Evolutionary conservation across 2,113 vertebrate species (phyloP).

Genomic region (Catharus bicknelli): DNA sequence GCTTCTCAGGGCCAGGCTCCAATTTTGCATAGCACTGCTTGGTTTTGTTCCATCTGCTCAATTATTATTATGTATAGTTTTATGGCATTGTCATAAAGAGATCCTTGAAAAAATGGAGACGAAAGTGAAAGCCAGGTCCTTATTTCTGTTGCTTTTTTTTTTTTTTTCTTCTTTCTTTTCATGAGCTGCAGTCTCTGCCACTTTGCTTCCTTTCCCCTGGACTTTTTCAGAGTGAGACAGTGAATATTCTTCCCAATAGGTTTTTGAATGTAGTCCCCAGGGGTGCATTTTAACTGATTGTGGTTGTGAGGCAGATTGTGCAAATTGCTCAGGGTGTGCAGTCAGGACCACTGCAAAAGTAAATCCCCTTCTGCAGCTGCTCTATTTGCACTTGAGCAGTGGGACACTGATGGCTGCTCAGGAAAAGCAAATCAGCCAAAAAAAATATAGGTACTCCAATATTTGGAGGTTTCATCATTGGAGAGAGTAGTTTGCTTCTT

Average conservation of each 20-base stretch:
- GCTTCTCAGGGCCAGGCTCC: slow-evolving; percentile 16
- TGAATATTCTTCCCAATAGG: slow-evolving; percentile 35
- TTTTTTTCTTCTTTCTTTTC: not conserved
- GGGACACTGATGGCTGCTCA: not conserved
- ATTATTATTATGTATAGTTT: not conserved
- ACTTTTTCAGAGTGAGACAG: slow-evolving; percentile 4
- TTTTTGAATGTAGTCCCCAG: slow-evolving; percentile 37
- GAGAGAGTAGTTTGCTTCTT: not conserved
- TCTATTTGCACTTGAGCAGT: slow-evolving; percentile 59
- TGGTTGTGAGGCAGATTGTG: slow-evolving; percentile 61
- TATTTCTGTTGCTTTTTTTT: not conserved
- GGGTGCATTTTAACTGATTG: slow-evolving; percentile 30
- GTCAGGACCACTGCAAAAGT: slow-evolving; percentile 39
- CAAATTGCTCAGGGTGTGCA: slow-evolving; percentile 48
- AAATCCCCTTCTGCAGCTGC: slow-evolving; percentile 50
- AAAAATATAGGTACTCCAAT: not conserved
- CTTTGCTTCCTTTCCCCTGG: not conserved
- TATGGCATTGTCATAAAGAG: not conserved
- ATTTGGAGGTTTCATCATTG: not conserved
- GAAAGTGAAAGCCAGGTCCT: not conserved
- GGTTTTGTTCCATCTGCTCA: slow-evolving; percentile 48
- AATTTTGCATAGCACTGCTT: slow-evolving; percentile 44
- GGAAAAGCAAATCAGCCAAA: not conserved
- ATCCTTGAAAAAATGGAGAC: not conserved
- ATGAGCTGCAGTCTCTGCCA: not conserved